Base-by-base conservation (phyloP, 2,797 vertebrate species). In the Acanthurus lineatus region DNA sequence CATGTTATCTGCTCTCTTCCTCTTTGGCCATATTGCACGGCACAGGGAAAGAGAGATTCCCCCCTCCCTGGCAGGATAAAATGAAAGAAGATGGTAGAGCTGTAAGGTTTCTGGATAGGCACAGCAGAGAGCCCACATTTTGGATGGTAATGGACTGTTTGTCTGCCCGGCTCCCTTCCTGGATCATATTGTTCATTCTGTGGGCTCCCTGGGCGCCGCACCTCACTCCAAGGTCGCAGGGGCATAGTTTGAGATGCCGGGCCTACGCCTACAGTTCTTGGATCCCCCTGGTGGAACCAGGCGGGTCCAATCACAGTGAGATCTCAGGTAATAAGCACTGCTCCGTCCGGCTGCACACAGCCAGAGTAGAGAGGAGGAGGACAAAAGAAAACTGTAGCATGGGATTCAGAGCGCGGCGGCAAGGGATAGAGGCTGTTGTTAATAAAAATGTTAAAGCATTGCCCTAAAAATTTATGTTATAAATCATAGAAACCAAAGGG, bases 101-200 rank as follows among this genome's bases (percentile, higher is more conserved):
- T 20, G 19, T 51, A n/a, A 67, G 81, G 68, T 64, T 67, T 81
- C 25, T 77, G 73, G 60, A 76, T 25, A 48, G 83, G 54, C 76
- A 19, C 73, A 56, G 82, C 72, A 69, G 69, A 58, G 70, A 76
- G 65, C 76, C 66, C 76, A 52, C 76, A 88, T 92, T 88, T 85
- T 44, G 59, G 84, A 89, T 84, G 79, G 65, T 89, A 88, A 89
- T 94, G 86, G 80, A 76, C 79, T 90, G 84, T 91, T 89, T 89
- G 88, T 73, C 85, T 72, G 74, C 70, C 77, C 44, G 44, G 45
- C 77, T 83, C 67, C 65, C 69, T 73, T 73, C 48, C 53, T 10
- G 63, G 63, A 64, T 69, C 80, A 38, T 79, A 82, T 83, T 89
- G 87, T 88, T 88, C 69, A 56, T 71, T 73, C 45, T 0, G 11